Conservation (phyloP, 2,888 invertebrate genomes). For the Diabrotica balteata region DNA sequence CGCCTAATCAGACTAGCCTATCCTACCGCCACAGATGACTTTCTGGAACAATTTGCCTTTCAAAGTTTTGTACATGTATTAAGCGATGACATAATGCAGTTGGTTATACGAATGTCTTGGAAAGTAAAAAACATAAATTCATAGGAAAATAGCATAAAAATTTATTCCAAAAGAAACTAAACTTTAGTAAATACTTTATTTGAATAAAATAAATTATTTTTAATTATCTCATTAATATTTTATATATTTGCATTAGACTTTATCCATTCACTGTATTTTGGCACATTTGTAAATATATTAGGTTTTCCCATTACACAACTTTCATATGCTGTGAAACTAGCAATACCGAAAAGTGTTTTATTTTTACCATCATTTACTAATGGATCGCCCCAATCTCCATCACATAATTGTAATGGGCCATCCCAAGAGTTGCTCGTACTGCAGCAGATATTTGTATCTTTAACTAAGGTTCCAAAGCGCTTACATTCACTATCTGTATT, state of each 20-base stretch:
- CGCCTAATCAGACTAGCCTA: too few relatives aligned
- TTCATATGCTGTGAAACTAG: slow-evolving; percentile 42
- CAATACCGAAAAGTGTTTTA: slow-evolving; percentile 37
- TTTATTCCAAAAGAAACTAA: too few relatives aligned
- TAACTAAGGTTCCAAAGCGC: slow-evolving; percentile 13
- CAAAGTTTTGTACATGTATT: too few relatives aligned
- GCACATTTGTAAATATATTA: slow-evolving; percentile 53
- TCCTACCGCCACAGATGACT: too few relatives aligned
- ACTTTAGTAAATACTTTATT: too few relatives aligned
- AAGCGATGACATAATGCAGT: too few relatives aligned
- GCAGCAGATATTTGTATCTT: slow-evolving; percentile 5
- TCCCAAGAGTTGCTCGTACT: background rate
- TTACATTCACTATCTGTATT: too few relatives aligned
- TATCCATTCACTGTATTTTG: slow-evolving; percentile 32
- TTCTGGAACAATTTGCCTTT: too few relatives aligned
- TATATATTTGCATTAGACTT: slow-evolving; percentile 10
- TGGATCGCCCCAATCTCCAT: slow-evolving; percentile 59
- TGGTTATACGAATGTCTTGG: too few relatives aligned
- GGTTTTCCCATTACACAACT: slow-evolving; percentile 55
- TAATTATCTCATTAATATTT: background rate
- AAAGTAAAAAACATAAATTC: too few relatives aligned
- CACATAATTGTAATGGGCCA: slow-evolving; percentile 60
- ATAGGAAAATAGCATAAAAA: too few relatives aligned
- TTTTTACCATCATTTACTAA: slow-evolving; percentile 32
- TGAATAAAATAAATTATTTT: too few relatives aligned